A percentile compares a stretch with the other conserved stretches of the same genome.
Evolutionary conservation across 2,797 vertebrate genomes (phyloP).

Genomic region (Okamejei kenojei): DNA sequence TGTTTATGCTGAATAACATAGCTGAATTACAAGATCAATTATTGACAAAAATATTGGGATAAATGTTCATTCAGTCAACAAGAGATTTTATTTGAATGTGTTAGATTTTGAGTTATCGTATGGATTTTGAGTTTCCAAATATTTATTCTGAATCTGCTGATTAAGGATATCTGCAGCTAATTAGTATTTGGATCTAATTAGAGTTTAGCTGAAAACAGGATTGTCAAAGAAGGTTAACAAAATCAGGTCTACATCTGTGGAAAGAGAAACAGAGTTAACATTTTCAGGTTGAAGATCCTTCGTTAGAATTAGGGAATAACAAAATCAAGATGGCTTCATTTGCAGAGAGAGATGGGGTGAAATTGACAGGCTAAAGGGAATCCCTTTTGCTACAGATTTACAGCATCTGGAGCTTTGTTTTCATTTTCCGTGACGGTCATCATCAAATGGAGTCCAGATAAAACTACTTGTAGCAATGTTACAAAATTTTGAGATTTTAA

Average conservation of each 20-base stretch:
- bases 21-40: neutral
- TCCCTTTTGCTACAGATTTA: too few species aligned
- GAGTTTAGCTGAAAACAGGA: neutral
- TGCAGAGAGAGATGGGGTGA: too few species aligned
- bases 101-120: neutral
- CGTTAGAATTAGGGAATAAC: too few species aligned
- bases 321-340: too few species aligned
- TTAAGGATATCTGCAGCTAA: neutral
- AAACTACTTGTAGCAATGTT: neutral
- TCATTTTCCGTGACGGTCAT: too few species aligned
- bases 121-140: neutral
- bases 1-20: neutral
- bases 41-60: slow-evolving; percentile 4
- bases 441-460: neutral
- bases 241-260: too few species aligned
- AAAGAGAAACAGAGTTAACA: too few species aligned
- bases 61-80: neutral
- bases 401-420: too few species aligned
- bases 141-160: neutral
- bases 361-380: too few species aligned
- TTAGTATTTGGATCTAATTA: neutral
- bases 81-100: neutral
- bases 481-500: too few species aligned
- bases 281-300: too few species aligned
- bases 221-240: neutral